phyloP scores from a whole-genome alignment of 2,888 invertebrate species.

The Latrodectus elegans region DNA sequence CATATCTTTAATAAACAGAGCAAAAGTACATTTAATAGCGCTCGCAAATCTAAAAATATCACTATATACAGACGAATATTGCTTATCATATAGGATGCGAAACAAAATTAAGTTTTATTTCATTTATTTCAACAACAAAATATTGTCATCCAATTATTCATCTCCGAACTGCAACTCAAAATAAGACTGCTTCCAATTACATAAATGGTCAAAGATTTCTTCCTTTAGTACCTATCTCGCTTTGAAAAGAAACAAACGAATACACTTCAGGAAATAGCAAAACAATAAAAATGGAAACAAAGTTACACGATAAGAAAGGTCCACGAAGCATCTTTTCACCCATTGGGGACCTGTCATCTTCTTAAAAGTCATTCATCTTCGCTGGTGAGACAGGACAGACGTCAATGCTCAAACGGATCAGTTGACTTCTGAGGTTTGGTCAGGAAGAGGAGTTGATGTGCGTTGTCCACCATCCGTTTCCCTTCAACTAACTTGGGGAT shows the following conservation, averaged over 20 bases:
- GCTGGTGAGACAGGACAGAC: constrained; percentile 27
- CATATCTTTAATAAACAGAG: no score
- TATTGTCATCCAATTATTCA: no score
- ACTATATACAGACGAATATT: no score
- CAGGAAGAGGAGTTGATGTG: not conserved
- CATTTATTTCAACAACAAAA: no score
- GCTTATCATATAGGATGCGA: no score
- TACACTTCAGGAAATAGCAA: not conserved
- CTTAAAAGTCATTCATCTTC: constrained; percentile 66
- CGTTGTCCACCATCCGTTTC: constrained; percentile 52
- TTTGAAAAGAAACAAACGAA: not conserved
- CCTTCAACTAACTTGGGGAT: constrained; percentile 3
- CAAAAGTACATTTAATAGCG: no score
- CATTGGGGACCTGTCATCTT: constrained; percentile 33
- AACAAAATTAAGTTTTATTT: no score
- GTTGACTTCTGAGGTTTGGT: constrained; percentile 43
- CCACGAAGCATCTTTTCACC: constrained; percentile 27
- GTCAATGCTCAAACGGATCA: constrained; percentile 48
- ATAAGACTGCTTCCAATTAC: not conserved
- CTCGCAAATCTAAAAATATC: no score
- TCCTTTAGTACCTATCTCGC: no score
- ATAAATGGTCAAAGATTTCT: not conserved
- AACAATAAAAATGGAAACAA: constrained; percentile 15
- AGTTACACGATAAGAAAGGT: not conserved
- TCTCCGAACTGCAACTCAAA: no score